Percentiles rank a stretch among this genome's conserved stretches.
phyloP scores from a whole-genome alignment of 2,797 vertebrate species.

The Geotrypetes seraphini region DNA sequence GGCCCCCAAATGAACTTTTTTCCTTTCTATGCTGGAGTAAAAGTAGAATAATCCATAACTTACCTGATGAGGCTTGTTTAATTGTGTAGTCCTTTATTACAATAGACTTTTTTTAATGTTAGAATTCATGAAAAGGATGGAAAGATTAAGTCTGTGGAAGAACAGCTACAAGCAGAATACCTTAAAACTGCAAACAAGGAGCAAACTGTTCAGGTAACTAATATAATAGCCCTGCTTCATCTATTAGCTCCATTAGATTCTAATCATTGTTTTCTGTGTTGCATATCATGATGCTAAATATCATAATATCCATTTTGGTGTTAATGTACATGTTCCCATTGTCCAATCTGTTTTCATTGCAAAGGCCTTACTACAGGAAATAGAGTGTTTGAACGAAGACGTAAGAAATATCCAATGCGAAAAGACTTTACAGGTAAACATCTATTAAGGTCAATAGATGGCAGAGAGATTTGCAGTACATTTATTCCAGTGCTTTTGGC shows the following conservation, averaged over 20 bases:
- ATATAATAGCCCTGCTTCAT: not conserved
- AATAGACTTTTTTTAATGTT: not conserved
- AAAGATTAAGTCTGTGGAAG: conserved; percentile 71
- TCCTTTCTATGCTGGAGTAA: too few relatives aligned
- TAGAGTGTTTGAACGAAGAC: conserved; percentile 74
- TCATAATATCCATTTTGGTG: conserved; percentile 26
- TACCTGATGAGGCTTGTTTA: not conserved
- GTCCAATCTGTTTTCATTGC: conserved; percentile 63
- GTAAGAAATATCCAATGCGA: conserved; percentile 71
- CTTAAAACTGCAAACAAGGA: conserved; percentile 63
- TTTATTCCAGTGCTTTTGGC: too few relatives aligned
- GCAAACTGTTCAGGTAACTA: conserved; percentile 65
- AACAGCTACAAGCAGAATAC: conserved; percentile 67
- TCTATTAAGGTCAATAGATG: conserved; percentile 36
- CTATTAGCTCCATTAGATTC: too few relatives aligned
- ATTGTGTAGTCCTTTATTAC: not conserved
- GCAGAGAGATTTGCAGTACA: too few relatives aligned
- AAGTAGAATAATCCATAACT: not conserved
- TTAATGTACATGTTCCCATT: conserved; percentile 48
- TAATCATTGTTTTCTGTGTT: conserved; percentile 12
- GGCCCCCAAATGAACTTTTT: too few relatives aligned
- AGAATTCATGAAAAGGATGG: conserved; percentile 82
- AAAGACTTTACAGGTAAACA: conserved; percentile 70
- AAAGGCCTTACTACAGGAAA: conserved; percentile 81
- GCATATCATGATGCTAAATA: conserved; percentile 10